These are phyloP conservation scores for Spialia ferax DNA, from an alignment of 2,888 invertebrate genomes.

Conservation along the genomic window DNA sequence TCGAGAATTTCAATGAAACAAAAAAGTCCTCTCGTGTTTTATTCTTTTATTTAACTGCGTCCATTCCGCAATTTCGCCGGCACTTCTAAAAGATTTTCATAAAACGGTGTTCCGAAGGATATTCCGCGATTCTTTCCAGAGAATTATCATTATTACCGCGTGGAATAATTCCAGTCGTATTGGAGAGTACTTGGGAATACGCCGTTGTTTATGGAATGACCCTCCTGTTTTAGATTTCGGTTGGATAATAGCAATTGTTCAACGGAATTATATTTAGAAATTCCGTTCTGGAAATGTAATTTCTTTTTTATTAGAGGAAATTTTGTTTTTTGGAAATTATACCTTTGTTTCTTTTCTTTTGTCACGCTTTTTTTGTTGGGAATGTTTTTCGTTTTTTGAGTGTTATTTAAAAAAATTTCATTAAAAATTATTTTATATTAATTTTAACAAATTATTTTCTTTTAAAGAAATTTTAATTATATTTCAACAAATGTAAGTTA, in stretches of 20 bases:
- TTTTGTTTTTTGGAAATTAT: not conserved
- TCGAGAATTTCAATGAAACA: slow-evolving; percentile 11
- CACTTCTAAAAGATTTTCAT: slow-evolving; percentile 24
- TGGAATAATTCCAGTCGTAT: slow-evolving; percentile 54
- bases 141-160: slow-evolving; percentile 52
- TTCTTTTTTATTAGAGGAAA: slow-evolving; percentile 34
- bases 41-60: slow-evolving; percentile 16
- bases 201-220: slow-evolving; percentile 53
- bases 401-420: too few relatives aligned
- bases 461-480: too few relatives aligned
- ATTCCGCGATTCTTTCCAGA: slow-evolving; percentile 45
- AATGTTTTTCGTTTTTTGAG: too few relatives aligned
- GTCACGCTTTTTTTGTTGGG: not conserved
- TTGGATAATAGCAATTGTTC: slow-evolving; percentile 24
- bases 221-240: slow-evolving; percentile 41
- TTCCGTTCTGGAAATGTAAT: slow-evolving; percentile 25
- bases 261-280: slow-evolving; percentile 18
- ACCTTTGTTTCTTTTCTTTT: not conserved
- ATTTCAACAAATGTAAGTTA: too few relatives aligned
- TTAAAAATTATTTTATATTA: too few relatives aligned
- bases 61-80: slow-evolving; percentile 10
- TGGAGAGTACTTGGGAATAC: slow-evolving; percentile 51
- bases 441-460: too few relatives aligned
- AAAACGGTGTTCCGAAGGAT: slow-evolving; percentile 20
- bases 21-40: not conserved